A percentile compares a stretch with the other conserved stretches of the same genome.
phyloP scores from a whole-genome alignment of 2,113 vertebrate genomes.

The Ageneiosus marmoratus region DNA sequence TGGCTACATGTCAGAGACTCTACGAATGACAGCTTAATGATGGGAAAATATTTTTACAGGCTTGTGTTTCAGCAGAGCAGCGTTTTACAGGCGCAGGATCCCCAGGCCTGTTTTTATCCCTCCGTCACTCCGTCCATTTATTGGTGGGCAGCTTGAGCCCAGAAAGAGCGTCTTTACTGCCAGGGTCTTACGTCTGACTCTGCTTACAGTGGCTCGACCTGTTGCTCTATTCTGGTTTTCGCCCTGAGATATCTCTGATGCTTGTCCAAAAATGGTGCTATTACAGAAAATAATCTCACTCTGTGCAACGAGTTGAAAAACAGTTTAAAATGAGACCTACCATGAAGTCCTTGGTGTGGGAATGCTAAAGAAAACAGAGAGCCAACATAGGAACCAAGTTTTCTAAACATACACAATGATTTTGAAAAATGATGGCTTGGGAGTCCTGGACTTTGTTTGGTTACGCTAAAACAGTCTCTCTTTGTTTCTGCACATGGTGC shows the following conservation, averaged over 20 bases:
- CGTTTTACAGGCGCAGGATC: constrained; percentile 68
- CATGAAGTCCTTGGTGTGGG: constrained; percentile 1
- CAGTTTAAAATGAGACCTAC: not conserved
- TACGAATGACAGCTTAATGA: constrained; percentile 79
- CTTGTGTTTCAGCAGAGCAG: constrained; percentile 70
- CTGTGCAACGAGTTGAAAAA: not conserved
- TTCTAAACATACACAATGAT: not conserved
- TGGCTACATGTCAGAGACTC: constrained; percentile 55
- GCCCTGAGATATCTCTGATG: not conserved
- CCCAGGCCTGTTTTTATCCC: constrained; percentile 68
- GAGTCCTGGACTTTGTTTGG: not conserved
- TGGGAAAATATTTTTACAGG: constrained; percentile 81
- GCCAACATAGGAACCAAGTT: not conserved
- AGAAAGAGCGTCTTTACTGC: constrained; percentile 27
- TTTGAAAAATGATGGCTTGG: not conserved
- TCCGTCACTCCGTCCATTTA: constrained; percentile 67
- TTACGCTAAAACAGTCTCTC: not conserved
- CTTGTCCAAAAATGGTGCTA: constrained; percentile 18
- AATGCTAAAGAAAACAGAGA: constrained; percentile 1
- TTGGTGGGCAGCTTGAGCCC: constrained; percentile 30
- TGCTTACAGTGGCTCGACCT: constrained; percentile 44
- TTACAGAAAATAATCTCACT: constrained; percentile 20
- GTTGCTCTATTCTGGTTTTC: constrained; percentile 7
- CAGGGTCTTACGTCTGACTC: constrained; percentile 9
- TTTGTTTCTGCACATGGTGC: constrained; percentile 25